Evolutionary conservation across 2,113 vertebrate species (phyloP).

Genomic region (Picathartes gymnocephalus): DNA sequence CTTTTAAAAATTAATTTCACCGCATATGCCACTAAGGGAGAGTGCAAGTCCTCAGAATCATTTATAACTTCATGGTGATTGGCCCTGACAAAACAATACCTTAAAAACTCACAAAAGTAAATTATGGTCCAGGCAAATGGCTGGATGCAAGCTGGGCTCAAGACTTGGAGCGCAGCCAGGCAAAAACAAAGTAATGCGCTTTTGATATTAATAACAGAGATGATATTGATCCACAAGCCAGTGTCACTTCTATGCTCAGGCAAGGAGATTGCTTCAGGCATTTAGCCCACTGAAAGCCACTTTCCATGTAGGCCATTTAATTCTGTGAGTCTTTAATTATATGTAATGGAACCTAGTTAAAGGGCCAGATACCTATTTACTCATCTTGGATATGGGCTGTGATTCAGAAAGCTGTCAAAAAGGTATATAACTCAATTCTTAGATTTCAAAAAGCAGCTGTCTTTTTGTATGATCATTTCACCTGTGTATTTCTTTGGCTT

Average conservation of each 20-base stretch:
- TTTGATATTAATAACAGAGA: conserved; percentile 99
- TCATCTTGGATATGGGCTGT: conserved; percentile 64
- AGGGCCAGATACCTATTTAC: conserved; percentile 75
- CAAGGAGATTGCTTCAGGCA: conserved; percentile 87
- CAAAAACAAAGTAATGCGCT: conserved; percentile 98
- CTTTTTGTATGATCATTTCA: conserved; percentile 71
- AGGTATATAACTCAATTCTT: conserved; percentile 77
- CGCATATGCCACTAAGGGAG: conserved; percentile 82
- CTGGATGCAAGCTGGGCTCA: conserved; percentile 73
- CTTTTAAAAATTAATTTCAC: conserved; percentile 96
- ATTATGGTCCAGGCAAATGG: conserved; percentile 96
- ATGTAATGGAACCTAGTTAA: conserved; percentile 88
- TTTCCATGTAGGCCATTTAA: conserved; percentile 94
- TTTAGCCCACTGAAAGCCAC: conserved; percentile 89
- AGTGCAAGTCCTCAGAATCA: conserved; percentile 85
- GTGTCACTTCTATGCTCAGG: conserved; percentile 78
- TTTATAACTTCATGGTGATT: conserved; percentile 99
- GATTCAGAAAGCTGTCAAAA: conserved; percentile 78
- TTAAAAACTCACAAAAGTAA: conserved; percentile 99
- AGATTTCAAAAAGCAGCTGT: conserved; percentile 67
- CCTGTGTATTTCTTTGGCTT: conserved; percentile 66
- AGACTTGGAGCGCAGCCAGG: conserved; percentile 85
- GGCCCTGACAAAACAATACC: conserved; percentile 99
- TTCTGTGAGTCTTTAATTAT: conserved; percentile 95
- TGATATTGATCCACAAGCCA: conserved; percentile 92